Percentiles rank a stretch among this genome's conserved stretches.
phyloP scores from a whole-genome alignment of 2,797 vertebrate genomes.

The Enteromius anoplus region DNA sequence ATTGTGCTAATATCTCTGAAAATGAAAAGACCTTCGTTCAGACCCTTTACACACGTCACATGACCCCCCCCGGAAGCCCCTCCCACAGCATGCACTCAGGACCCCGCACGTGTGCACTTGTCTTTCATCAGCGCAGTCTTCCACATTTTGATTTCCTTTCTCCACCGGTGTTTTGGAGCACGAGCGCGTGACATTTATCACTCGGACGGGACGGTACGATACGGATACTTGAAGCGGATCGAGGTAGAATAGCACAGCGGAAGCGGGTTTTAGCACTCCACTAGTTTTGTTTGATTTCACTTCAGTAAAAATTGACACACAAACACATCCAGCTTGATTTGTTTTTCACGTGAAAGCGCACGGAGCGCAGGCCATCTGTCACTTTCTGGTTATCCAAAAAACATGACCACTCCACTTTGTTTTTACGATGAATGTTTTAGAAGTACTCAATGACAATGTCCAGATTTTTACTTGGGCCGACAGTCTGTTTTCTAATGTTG shows the following conservation, averaged over 20 bases:
- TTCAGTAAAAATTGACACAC: conserved; percentile 6
- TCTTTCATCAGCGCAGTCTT: conserved; percentile 54
- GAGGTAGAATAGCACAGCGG: conserved; percentile 22
- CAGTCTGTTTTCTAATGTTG: conserved; percentile 24
- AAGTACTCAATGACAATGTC: not conserved
- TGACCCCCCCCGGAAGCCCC: conserved; percentile 13
- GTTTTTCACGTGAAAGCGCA: not conserved
- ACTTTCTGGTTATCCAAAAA: not conserved
- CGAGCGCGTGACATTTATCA: not conserved
- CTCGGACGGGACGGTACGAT: conserved; percentile 15
- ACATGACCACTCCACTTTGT: conserved; percentile 5
- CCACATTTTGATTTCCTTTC: conserved; percentile 15
- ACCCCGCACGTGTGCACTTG: conserved; percentile 62
- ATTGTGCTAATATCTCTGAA: conserved; percentile 75
- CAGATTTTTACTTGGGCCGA: conserved; percentile 27
- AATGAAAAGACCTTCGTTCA: conserved; percentile 58
- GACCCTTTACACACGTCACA: conserved; percentile 42
- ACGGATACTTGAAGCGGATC: conserved; percentile 2
- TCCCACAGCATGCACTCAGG: conserved; percentile 59
- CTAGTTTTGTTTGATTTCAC: not conserved
- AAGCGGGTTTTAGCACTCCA: not conserved
- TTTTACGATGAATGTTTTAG: conserved; percentile 39
- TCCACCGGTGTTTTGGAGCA: not conserved
- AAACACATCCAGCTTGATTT: conserved; percentile 8
- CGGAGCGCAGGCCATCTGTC: not conserved